Conservation (phyloP, 1,140 invertebrate genomes). For the Mylabris phalerata region DNA sequence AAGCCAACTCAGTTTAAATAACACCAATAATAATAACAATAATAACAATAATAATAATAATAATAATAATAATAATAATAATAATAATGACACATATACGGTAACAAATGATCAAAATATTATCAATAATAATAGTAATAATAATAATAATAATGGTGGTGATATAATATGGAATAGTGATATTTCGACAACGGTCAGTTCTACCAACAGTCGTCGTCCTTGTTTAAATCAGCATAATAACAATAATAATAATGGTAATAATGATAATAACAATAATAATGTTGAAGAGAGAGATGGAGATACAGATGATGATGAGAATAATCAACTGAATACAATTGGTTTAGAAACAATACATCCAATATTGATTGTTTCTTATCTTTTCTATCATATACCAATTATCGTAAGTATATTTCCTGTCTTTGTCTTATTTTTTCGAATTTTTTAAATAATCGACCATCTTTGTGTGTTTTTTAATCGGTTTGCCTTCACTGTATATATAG, state of each 20-base stretch:
- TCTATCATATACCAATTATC: slow-evolving; percentile 51
- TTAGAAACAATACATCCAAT: slow-evolving; percentile 46
- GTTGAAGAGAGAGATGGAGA: neutral
- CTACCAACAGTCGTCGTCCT: slow-evolving; percentile 43
- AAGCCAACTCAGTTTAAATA: slow-evolving; percentile 31
- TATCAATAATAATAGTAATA: neutral
- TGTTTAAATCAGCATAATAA: slow-evolving; percentile 21
- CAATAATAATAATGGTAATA: too few species aligned
- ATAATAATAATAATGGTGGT: slow-evolving; percentile 8
- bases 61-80: slow-evolving; percentile 32
- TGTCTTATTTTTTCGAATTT: too few species aligned
- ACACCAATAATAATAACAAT: slow-evolving; percentile 26
- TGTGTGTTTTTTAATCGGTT: too few species aligned
- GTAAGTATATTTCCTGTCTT: slow-evolving; percentile 42
- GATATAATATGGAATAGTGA: slow-evolving; percentile 33
- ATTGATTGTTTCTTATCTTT: slow-evolving; percentile 46
- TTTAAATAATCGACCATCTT: too few species aligned
- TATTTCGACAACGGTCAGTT: slow-evolving; percentile 41
- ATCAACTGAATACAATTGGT: slow-evolving; percentile 33
- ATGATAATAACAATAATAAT: too few species aligned
- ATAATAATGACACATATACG: slow-evolving; percentile 5
- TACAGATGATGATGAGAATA: slow-evolving; percentile 25
- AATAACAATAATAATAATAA: slow-evolving; percentile 32
- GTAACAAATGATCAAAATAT: slow-evolving; percentile 15
- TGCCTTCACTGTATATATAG: too few species aligned